phyloP scores from a whole-genome alignment of 2,888 invertebrate species.

The Lottia scabra region DNA sequence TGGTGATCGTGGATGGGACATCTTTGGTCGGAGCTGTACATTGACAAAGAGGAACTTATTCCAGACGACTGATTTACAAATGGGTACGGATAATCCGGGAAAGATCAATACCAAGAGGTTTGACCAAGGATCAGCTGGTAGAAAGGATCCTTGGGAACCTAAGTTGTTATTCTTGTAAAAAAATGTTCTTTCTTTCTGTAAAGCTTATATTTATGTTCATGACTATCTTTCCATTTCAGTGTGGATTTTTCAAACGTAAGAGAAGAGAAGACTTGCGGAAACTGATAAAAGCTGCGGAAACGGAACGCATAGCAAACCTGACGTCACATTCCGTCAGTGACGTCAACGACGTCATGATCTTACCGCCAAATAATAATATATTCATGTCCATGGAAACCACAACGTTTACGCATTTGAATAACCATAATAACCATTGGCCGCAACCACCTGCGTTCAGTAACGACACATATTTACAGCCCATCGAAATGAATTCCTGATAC shows the following conservation, averaged over 20 bases:
- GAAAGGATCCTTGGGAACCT: too few relatives aligned
- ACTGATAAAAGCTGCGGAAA: constrained; percentile 26
- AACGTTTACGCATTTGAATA: constrained; percentile 7
- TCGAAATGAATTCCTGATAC: background rate
- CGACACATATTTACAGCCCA: constrained; percentile 19
- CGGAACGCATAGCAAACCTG: constrained; percentile 25
- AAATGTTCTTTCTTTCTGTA: too few relatives aligned
- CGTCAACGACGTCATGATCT: constrained; percentile 25
- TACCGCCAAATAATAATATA: constrained; percentile 9
- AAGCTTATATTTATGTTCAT: background rate
- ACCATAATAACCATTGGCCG: constrained; percentile 5
- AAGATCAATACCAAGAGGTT: too few relatives aligned
- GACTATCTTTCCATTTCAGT: constrained; percentile 34
- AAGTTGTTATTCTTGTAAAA: too few relatives aligned
- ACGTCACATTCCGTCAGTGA: constrained; percentile 22
- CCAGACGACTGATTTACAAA: too few relatives aligned
- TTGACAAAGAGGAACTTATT: too few relatives aligned
- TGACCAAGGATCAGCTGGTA: too few relatives aligned
- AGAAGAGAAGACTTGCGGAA: constrained; percentile 41
- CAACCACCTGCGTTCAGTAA: constrained; percentile 17
- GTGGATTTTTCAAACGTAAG: constrained; percentile 53
- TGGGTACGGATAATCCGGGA: too few relatives aligned
- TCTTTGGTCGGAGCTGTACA: too few relatives aligned
- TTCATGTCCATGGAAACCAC: background rate
- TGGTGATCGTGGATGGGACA: too few relatives aligned